Evolutionary conservation across 2,113 vertebrate genomes (phyloP), one percentile per base, ranked within the genome.

Genomic region (Cacatua alba): DNA sequence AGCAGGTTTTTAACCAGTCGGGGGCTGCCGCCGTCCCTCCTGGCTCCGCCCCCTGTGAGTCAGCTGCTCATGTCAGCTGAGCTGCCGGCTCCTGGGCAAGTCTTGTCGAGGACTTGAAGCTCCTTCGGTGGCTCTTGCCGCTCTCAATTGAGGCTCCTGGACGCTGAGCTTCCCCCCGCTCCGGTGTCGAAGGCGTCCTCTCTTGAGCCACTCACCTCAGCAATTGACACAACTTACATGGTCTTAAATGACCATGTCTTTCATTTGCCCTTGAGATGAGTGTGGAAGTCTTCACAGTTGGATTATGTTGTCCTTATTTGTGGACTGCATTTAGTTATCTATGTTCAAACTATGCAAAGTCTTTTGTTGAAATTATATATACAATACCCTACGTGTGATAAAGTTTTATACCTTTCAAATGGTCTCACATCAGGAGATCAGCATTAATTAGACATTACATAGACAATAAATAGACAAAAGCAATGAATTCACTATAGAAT

Each of bases 321-420:
- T 86, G 49, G 49, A 80, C 72, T 91, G 13, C 52, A 57, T 69
- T 63, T 88, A 85, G 35, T 49, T 88, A 7, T 39, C 31, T 59
- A 10, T 74, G 24, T 57, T 85, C 43, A 75, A 95, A 85, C 68
- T 76, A 82, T 57, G 23, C 15, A 7, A 82, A 52, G 11, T 39
- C 14, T 91, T 84, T 14, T 86, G 11, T 10, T 81, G 67, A 52
- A 82, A 69, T 85, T 82, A 80, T 48, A 28, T 55, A 88, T 94
- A 82, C 49, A 52, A 21, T 59, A 76, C 59, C 12, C 59, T 41
- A 65, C 11, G 46, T 31, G 31, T 82, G 63, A 59, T 86, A 65
- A 94, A 91, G 39, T 69, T 95, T 91, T 91, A 69, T 43, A 35
- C 26, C 41, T 74, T 49, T 87, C 41, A 80, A 86, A 77, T 65